Percentiles rank a stretch among this genome's conserved stretches.
These are phyloP conservation scores for Bufo bufo DNA, from an alignment of 2,113 vertebrate genomes.

Conservation along the genomic window DNA sequence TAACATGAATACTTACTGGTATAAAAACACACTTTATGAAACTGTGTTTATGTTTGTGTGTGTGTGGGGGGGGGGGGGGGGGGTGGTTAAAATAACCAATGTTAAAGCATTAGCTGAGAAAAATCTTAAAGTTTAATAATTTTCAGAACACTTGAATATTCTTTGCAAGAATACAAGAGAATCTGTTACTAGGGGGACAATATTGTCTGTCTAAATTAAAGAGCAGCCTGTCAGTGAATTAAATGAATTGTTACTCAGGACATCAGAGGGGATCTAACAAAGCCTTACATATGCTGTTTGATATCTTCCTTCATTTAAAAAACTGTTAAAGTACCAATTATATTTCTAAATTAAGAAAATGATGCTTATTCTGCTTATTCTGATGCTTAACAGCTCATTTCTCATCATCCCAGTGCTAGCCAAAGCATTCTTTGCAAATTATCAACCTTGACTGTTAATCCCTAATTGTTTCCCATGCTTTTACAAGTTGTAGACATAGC, in stretches of 20 bases:
- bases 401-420: not conserved
- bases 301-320: constrained; percentile 28
- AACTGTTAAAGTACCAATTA: constrained; percentile 38
- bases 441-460: not conserved
- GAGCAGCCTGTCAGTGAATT: not conserved
- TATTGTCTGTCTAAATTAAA: not conserved
- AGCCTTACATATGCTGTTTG: constrained; percentile 40
- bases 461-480: not conserved
- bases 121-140: not conserved
- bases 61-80: too few relatives aligned
- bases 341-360: constrained; percentile 33
- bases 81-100: not conserved
- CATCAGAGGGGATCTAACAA: constrained; percentile 64
- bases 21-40: not conserved
- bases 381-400: constrained; percentile 18
- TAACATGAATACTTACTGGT: not conserved
- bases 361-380: constrained; percentile 17
- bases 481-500: not conserved
- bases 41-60: not conserved
- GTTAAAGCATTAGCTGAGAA: not conserved
- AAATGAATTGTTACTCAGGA: constrained; percentile 62
- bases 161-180: not conserved
- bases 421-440: not conserved
- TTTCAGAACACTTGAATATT: not conserved
- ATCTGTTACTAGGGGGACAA: not conserved